Conservation (phyloP, 2,113 vertebrate genomes). For the Nansenia antarctica region DNA sequence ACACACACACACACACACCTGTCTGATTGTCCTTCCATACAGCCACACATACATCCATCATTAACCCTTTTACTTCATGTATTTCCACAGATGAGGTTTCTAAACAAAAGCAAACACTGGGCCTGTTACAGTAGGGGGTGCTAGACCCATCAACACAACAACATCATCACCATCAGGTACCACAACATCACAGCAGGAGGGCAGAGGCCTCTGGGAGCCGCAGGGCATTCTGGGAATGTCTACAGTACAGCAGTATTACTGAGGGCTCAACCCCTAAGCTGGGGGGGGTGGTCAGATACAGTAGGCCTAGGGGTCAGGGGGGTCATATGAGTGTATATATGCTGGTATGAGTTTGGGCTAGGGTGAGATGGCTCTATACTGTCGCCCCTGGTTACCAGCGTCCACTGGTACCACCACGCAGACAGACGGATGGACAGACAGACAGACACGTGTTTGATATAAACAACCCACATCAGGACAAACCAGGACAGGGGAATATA, state of each 20-base stretch:
- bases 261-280: conserved; percentile 25
- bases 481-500: too few species aligned
- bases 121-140: conserved; percentile 19
- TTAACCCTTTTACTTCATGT: too few species aligned
- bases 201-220: conserved; percentile 37
- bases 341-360: background rate
- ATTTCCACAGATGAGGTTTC: background rate
- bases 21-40: conserved; percentile 65
- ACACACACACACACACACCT: conserved; percentile 32
- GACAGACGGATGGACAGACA: too few species aligned
- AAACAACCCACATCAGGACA: too few species aligned
- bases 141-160: conserved; percentile 22
- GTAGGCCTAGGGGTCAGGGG: too few species aligned
- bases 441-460: too few species aligned
- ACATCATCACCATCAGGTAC: conserved; percentile 15
- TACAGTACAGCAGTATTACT: conserved; percentile 45
- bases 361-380: background rate
- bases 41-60: too few species aligned
- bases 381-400: background rate
- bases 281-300: too few species aligned
- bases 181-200: conserved; percentile 31
- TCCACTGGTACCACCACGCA: too few species aligned
- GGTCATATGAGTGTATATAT: background rate
- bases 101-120: conserved; percentile 31
- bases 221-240: conserved; percentile 51